phyloP scores from a whole-genome alignment of 2,113 vertebrate species.

The Ginglymostoma cirratum region DNA sequence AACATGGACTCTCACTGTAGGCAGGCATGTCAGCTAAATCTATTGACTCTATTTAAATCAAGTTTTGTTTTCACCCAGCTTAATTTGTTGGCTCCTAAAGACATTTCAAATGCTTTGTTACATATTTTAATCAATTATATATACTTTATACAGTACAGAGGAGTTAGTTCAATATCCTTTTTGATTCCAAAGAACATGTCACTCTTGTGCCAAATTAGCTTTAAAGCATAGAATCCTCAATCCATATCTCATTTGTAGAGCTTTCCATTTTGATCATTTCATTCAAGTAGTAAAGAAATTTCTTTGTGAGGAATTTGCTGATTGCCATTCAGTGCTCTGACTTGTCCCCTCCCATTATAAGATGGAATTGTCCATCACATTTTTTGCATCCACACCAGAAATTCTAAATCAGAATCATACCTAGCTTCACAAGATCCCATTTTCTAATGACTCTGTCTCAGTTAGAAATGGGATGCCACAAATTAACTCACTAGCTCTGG shows the following conservation, averaged over 20 bases:
- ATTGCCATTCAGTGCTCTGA: not conserved
- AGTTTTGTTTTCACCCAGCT: not conserved
- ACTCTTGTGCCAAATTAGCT: not conserved
- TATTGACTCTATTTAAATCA: not conserved
- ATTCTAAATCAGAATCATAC: not conserved
- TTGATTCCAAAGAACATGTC: not conserved
- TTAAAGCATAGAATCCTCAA: not conserved
- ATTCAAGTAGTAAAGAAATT: not conserved
- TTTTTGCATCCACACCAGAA: not conserved
- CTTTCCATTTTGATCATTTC: not conserved
- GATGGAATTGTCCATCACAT: too few relatives aligned
- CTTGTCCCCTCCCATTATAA: not conserved
- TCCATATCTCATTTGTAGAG: not conserved
- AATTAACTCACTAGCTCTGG: not conserved
- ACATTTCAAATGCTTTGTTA: not conserved
- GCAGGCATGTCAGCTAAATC: too few relatives aligned
- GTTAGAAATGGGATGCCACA: not conserved
- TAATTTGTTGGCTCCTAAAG: not conserved
- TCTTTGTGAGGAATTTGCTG: not conserved
- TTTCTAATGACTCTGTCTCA: not conserved
- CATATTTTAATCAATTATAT: not conserved
- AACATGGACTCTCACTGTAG: not conserved
- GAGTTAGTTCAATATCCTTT: not conserved
- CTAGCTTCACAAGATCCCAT: not conserved
- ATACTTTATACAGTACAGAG: not conserved